A percentile compares a stretch with the other conserved stretches of the same genome.
Evolutionary conservation across 2,888 invertebrate genomes (phyloP).

Genomic region (Drosophila robusta): DNA sequence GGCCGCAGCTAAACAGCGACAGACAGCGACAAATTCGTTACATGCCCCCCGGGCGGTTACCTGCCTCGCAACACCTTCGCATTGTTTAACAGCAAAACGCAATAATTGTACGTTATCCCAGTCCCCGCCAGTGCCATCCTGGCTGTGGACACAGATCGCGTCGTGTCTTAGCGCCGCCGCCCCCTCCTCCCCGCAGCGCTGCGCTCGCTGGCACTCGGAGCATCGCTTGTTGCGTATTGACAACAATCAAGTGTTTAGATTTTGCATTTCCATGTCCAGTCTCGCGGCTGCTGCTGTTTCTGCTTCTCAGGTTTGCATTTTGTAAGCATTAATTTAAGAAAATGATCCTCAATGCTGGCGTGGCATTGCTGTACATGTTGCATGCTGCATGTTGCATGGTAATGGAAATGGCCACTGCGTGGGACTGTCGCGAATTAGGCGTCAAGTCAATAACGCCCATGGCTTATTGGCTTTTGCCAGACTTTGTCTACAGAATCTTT

Average conservation of each 20-base stretch:
- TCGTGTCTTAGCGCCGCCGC: slow-evolving; percentile 58
- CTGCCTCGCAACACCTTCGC: slow-evolving; percentile 60
- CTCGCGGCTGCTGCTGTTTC: slow-evolving; percentile 13
- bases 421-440: slow-evolving; percentile 28
- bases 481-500: not conserved
- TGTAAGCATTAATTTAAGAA: slow-evolving; percentile 46
- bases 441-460: not conserved
- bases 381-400: slow-evolving; percentile 11
- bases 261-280: slow-evolving; percentile 55
- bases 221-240: slow-evolving; percentile 52
- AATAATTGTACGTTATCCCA: slow-evolving; percentile 71
- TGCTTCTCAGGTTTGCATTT: slow-evolving; percentile 18
- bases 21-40: slow-evolving; percentile 76
- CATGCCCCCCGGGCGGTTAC: slow-evolving; percentile 41
- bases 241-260: slow-evolving; percentile 66
- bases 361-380: slow-evolving; percentile 18
- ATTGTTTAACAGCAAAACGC: slow-evolving; percentile 77
- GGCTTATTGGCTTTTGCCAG: not conserved
- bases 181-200: not conserved
- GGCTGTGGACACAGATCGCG: slow-evolving; percentile 31
- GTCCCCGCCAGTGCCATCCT: slow-evolving; percentile 9
- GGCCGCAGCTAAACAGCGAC: slow-evolving; percentile 62
- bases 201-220: not conserved
- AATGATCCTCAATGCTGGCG: slow-evolving; percentile 44
- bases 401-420: slow-evolving; percentile 34